phyloP scores from a whole-genome alignment of 2,113 vertebrate species.

The Percina caprodes region DNA sequence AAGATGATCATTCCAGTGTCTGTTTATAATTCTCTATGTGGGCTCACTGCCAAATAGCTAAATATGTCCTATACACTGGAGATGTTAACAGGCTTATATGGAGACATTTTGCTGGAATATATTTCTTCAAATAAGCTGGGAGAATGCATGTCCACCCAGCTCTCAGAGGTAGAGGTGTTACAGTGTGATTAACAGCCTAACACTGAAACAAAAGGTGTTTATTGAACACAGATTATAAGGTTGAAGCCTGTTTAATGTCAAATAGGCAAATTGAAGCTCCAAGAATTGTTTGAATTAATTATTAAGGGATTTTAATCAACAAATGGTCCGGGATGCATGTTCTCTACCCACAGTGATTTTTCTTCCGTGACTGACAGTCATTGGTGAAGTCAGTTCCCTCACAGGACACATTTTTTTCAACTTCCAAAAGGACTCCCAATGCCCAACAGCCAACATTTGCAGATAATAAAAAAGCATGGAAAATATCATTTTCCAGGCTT shows the following conservation, averaged over 20 bases:
- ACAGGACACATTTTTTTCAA: constrained; percentile 8
- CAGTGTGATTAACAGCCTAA: constrained; percentile 22
- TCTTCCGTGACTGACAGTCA: not conserved
- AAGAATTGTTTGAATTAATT: not conserved
- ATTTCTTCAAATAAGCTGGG: constrained; percentile 18
- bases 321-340: not conserved
- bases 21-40: constrained; percentile 14
- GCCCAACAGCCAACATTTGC: constrained; percentile 35
- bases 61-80: constrained; percentile 27
- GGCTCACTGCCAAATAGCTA: constrained; percentile 18
- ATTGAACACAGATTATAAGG: constrained; percentile 36
- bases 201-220: constrained; percentile 25
- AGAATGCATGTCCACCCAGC: not conserved
- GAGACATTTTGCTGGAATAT: constrained; percentile 4
- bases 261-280: not conserved
- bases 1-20: constrained; percentile 40
- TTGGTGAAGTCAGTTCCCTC: constrained; percentile 29
- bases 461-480: constrained; percentile 23
- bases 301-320: constrained; percentile 25
- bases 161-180: constrained; percentile 23
- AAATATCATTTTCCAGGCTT: constrained; percentile 36
- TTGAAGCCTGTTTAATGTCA: not conserved
- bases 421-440: constrained; percentile 8
- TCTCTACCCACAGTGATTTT: constrained; percentile 9
- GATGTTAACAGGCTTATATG: constrained; percentile 23